Evolutionary conservation across 2,888 invertebrate genomes (phyloP).

Genomic region (Thecocarcelia acutangulata): DNA sequence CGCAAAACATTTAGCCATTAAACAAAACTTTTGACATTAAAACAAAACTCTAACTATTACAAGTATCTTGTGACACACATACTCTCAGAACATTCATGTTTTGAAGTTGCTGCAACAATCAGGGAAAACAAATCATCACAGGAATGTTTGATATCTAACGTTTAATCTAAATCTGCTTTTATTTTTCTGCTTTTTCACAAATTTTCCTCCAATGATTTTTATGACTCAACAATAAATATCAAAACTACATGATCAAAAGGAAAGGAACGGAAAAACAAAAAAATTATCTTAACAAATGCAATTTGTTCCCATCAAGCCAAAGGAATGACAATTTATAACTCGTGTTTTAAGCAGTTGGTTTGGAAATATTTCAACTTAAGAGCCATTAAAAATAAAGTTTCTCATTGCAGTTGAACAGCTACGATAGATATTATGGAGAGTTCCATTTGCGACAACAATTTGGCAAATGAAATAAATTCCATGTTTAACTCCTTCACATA

Average conservation of each 20-base stretch:
- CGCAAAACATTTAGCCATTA: constrained; percentile 16
- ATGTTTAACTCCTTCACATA: constrained; percentile 43
- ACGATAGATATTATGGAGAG: constrained; percentile 24
- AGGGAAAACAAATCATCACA: constrained; percentile 39
- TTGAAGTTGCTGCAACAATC: constrained; percentile 25
- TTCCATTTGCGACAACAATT: background rate
- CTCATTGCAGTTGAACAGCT: constrained; percentile 23
- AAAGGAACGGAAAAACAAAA: constrained; percentile 19
- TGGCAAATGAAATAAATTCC: constrained; percentile 16
- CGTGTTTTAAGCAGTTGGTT: background rate
- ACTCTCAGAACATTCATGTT: background rate
- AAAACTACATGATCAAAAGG: constrained; percentile 49
- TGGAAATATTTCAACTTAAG: constrained; percentile 27
- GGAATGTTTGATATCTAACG: constrained; percentile 41
- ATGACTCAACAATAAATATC: constrained; percentile 53
- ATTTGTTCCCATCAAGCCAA: constrained; percentile 66
- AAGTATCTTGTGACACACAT: background rate
- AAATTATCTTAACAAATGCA: constrained; percentile 46
- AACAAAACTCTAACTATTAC: background rate
- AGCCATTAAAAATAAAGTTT: constrained; percentile 52
- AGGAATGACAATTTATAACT: constrained; percentile 40
- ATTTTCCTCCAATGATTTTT: constrained; percentile 38
- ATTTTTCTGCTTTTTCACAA: background rate
- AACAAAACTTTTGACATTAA: constrained; percentile 37
- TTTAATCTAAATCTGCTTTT: constrained; percentile 48